These are phyloP conservation scores for Otolemur crassicaudatus DNA, from an alignment of 2,797 vertebrate species.

Conservation along the genomic window DNA sequence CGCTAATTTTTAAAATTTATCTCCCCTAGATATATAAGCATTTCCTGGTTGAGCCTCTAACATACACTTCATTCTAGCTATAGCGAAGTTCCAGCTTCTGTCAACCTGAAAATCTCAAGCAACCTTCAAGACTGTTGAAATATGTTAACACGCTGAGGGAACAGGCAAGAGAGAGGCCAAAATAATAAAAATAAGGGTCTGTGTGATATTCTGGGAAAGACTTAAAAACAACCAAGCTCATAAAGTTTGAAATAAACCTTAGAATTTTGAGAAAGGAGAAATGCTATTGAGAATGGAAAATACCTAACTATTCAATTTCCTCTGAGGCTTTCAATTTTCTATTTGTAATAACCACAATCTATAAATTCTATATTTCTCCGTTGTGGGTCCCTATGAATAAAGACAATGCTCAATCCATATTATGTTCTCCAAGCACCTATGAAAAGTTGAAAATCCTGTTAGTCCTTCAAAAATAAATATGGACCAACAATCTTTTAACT, in stretches of 20 bases:
- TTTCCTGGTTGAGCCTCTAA: not conserved
- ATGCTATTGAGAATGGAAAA: not conserved
- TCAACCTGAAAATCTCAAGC: not conserved
- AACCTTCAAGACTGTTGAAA: not conserved
- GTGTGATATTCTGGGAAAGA: not conserved
- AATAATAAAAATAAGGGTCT: not conserved
- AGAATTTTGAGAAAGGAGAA: constrained; percentile 12
- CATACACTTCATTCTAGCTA: not conserved
- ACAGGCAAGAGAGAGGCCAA: not conserved
- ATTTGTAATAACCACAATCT: not conserved
- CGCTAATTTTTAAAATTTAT: not conserved
- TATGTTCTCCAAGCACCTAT: not conserved
- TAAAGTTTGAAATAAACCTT: not conserved
- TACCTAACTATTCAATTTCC: not conserved
- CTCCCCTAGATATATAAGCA: not conserved
- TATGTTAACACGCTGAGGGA: not conserved
- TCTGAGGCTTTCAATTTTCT: not conserved
- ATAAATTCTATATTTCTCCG: constrained; percentile 9
- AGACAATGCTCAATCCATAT: not conserved
- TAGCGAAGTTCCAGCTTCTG: not conserved
- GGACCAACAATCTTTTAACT: not conserved
- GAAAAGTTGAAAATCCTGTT: not conserved
- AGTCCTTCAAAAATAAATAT: not conserved
- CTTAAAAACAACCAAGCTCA: not conserved
- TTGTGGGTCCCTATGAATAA: not conserved